A percentile compares a stretch with the other conserved stretches of the same genome.
These are phyloP conservation scores for Synaphobranchus kaupii DNA, from an alignment of 2,797 vertebrate genomes.

Conservation along the genomic window DNA sequence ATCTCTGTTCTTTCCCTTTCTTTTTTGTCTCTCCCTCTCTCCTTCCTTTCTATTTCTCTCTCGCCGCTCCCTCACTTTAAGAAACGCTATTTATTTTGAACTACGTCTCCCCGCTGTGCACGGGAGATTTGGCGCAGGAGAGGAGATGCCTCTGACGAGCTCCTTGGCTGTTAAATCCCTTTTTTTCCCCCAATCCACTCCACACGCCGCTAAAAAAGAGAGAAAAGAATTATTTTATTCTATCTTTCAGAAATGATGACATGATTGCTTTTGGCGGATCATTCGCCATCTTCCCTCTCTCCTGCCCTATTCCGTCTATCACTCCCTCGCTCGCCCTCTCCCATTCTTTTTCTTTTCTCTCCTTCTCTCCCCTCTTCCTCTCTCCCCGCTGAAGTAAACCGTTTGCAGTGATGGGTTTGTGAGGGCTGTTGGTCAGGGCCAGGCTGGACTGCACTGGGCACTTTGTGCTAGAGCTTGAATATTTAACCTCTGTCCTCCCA, in stretches of 20 bases:
- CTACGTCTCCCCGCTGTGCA: constrained; percentile 91
- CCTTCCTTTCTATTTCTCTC: constrained; percentile 14
- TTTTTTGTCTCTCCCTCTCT: constrained; percentile 11
- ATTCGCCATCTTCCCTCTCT: constrained; percentile 94
- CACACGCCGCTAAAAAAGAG: constrained; percentile 75
- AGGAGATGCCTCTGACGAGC: constrained; percentile 86
- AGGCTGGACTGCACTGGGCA: neutral
- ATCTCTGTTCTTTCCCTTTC: constrained; percentile 15
- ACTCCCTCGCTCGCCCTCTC: constrained; percentile 71
- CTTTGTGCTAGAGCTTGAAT: constrained; percentile 49
- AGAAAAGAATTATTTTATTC: constrained; percentile 98
- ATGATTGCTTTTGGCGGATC: constrained; percentile 99
- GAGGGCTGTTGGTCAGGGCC: neutral
- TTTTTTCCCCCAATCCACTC: constrained; percentile 90
- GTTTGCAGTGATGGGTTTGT: constrained; percentile 80
- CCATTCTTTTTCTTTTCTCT: constrained; percentile 41
- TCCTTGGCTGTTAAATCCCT: constrained; percentile 96
- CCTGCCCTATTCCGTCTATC: constrained; percentile 70
- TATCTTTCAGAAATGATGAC: constrained; percentile 99
- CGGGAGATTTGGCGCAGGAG: constrained; percentile 82
- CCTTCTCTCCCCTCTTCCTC: constrained; percentile 87
- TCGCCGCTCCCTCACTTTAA: constrained; percentile 39
- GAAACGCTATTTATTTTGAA: constrained; percentile 99
- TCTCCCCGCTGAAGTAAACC: constrained; percentile 77
- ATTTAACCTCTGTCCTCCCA: constrained; percentile 89